phyloP scores from a whole-genome alignment of 1,140 invertebrate species.

The Euwallacea similis region DNA sequence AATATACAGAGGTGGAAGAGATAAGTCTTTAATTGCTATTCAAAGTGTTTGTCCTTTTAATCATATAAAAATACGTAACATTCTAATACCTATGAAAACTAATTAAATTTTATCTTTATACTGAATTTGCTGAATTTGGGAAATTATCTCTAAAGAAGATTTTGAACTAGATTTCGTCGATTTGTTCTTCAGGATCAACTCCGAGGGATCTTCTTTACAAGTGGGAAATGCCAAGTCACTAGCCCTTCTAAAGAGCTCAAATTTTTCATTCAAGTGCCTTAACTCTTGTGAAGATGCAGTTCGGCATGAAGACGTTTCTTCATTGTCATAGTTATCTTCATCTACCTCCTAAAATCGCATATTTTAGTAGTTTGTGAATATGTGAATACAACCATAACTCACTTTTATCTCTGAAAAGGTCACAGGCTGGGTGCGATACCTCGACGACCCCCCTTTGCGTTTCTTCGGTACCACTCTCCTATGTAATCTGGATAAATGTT shows the following conservation, averaged over 20 bases:
- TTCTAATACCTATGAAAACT: not conserved
- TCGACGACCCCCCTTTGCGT: conserved; percentile 54
- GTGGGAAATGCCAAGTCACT: conserved; percentile 41
- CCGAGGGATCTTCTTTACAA: conserved; percentile 12
- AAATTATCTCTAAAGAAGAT: conserved; percentile 9
- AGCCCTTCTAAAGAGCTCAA: conserved; percentile 53
- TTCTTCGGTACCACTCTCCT: conserved; percentile 63
- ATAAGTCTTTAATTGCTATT: too few species aligned
- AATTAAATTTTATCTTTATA: conserved; percentile 9
- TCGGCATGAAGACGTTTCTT: conserved; percentile 42
- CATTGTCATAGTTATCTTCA: conserved; percentile 58
- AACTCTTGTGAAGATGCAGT: conserved; percentile 50
- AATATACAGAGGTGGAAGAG: conserved; percentile 1
- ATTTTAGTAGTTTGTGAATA: not conserved
- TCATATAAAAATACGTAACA: too few species aligned
- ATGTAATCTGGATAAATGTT: conserved; percentile 65
- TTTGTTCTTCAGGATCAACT: too few species aligned
- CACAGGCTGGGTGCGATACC: conserved; percentile 72
- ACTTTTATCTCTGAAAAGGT: conserved; percentile 78
- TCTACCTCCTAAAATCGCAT: conserved; percentile 60
- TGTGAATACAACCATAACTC: conserved; percentile 8
- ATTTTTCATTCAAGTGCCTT: conserved; percentile 54
- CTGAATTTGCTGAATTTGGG: conserved; percentile 1
- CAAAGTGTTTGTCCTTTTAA: too few species aligned
- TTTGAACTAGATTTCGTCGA: not conserved